Percentiles rank a stretch among this genome's conserved stretches.
These are phyloP conservation scores for Ostrea edulis DNA, from an alignment of 1,140 invertebrate species.

Conservation along the genomic window DNA sequence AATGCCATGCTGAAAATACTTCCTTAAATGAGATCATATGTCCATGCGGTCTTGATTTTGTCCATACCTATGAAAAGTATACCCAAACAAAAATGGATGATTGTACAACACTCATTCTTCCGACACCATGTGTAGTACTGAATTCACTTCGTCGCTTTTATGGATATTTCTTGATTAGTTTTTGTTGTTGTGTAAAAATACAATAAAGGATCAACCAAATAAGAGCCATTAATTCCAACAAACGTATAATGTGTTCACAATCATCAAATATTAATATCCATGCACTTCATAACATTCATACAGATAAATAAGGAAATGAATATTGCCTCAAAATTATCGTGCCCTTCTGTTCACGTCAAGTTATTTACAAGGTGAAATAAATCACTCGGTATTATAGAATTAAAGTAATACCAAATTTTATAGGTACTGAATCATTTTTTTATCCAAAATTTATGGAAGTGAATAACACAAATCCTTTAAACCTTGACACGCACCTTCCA, in stretches of 20 bases:
- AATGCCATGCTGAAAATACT: neutral
- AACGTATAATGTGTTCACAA: neutral
- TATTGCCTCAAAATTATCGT: neutral
- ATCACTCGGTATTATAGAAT: neutral
- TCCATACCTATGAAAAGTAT: too few relatives aligned
- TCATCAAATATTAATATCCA: neutral
- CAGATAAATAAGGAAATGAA: neutral
- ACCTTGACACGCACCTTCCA: neutral
- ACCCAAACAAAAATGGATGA: too few relatives aligned
- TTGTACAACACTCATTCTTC: too few relatives aligned
- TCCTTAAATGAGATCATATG: too few relatives aligned
- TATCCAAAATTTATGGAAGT: neutral
- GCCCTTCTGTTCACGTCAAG: neutral
- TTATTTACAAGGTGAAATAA: neutral
- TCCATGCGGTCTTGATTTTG: too few relatives aligned
- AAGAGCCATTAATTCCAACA: neutral
- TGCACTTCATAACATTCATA: neutral
- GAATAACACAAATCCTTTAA: slow-evolving; percentile 25
- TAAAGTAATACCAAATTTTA: slow-evolving; percentile 13
- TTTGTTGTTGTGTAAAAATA: neutral
- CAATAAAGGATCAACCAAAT: neutral
- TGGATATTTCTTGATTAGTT: too few relatives aligned
- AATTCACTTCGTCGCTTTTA: too few relatives aligned
- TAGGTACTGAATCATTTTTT: neutral
- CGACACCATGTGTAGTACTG: too few relatives aligned